Conservation (phyloP, 2,797 vertebrate species). For the Muraenolepis orangiensis region DNA sequence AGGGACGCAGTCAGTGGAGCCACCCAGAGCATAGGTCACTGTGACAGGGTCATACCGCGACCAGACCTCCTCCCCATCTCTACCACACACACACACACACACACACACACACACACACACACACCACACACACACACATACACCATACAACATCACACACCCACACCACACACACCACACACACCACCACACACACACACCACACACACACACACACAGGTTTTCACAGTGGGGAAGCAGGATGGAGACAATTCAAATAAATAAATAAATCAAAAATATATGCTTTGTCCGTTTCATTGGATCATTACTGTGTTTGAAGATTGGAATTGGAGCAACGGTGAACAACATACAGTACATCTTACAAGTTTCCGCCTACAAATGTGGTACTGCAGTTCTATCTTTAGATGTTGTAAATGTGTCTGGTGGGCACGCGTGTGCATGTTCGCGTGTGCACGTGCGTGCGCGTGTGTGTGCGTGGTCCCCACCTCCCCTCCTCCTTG, state of each 20-base stretch:
- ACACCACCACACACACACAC: neutral
- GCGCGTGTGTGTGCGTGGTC: neutral
- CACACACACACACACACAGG: too few species aligned
- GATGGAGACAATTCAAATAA: neutral
- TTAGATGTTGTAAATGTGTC: too few species aligned
- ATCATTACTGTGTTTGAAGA: too few species aligned
- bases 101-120: constrained; percentile 18
- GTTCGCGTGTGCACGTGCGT: neutral
- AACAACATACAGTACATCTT: too few species aligned
- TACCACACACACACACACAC: constrained; percentile 41
- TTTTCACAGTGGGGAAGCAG: neutral
- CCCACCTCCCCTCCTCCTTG: constrained; percentile 40
- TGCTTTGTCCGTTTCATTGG: too few species aligned
- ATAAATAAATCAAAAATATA: too few species aligned
- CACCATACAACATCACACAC: too few species aligned
- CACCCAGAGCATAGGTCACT: constrained; percentile 74
- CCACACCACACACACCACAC: constrained; percentile 16
- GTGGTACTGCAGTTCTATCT: too few species aligned
- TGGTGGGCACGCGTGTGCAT: neutral
- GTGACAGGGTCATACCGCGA: constrained; percentile 71
- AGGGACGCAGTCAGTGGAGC: constrained; percentile 9
- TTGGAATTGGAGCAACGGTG: too few species aligned
- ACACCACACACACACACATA: constrained; percentile 14
- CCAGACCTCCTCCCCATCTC: constrained; percentile 68
- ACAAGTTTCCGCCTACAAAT: too few species aligned